phyloP scores from a whole-genome alignment of 2,888 invertebrate genomes.

The Teleogryllus oceanicus region DNA sequence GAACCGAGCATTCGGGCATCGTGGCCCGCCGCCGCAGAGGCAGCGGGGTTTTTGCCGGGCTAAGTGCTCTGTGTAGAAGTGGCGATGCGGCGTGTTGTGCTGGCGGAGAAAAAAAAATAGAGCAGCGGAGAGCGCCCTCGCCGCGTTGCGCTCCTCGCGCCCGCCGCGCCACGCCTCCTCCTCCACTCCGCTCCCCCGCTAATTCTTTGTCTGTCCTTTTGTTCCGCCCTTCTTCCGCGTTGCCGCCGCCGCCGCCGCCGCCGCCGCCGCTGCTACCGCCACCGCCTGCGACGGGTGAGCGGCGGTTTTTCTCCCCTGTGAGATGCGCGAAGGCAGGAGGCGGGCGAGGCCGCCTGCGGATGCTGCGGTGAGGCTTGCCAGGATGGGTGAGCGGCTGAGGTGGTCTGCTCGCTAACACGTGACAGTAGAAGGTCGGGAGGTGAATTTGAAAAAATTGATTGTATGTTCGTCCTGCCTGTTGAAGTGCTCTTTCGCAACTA shows the following conservation, averaged over 20 bases:
- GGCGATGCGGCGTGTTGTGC: constrained; percentile 18
- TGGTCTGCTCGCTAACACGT: too few species aligned
- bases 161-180: too few species aligned
- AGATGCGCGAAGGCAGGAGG: too few species aligned
- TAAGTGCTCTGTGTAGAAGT: constrained; percentile 18
- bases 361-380: too few species aligned
- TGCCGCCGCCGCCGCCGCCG: not conserved
- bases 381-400: too few species aligned
- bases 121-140: not conserved
- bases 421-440: too few species aligned
- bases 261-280: not conserved
- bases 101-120: constrained; percentile 7
- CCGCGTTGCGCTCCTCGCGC: too few species aligned
- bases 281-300: not conserved
- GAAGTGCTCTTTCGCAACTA: too few species aligned
- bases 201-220: not conserved
- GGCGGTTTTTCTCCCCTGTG: too few species aligned
- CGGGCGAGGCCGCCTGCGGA: too few species aligned
- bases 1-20: not conserved
- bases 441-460: too few species aligned
- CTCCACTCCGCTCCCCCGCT: not conserved
- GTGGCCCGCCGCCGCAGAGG: not conserved
- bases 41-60: not conserved
- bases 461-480: too few species aligned
- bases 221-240: constrained; percentile 5